Base-by-base conservation (phyloP, 1,140 invertebrate species). In the Varroa destructor region DNA sequence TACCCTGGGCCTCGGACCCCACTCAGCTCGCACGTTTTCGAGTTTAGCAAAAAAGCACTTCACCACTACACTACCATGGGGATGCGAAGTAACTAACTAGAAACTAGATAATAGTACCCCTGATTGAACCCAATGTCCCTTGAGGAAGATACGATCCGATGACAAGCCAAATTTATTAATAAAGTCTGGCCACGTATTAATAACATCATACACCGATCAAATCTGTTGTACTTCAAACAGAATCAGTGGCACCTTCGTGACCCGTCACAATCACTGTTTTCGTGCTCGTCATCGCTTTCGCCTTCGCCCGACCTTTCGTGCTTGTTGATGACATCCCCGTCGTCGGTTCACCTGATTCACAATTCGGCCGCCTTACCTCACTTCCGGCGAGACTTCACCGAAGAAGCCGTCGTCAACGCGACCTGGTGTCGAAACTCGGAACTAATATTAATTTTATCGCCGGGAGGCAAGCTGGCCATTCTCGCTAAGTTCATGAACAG, bases 351-450 rank as follows among this genome's bases (percentile, higher is more conserved):
- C 46, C 61, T 67, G 40, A 46, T 67, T 40, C 61, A 67, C 40
- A 67, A 67, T 40, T 67, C 61, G 8, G 40, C 61, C 40, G 14
- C 61, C 12, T 40, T 67, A 40, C 40, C 61, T 12, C 61, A 67
- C 61, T 67, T 67, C 37, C 14, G 46, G 40, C 61, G 61, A 8
- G 61, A 67, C 40, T 67, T 67, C 37, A n/a, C 61, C 5, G 61
- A 67, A 2, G 61, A 67, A 37, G 36, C 61, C 8, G 61, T 67
- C 10, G 61, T 67, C 40, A 40, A 67, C 46, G 61, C 61, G 10
- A 67, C 61, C 40, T 67, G 61, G 61, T 67, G 61, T 40, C 61
- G 61, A 12, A 67, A 67, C 61, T 67, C 61, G 40, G 61, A 67
- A 8, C 37, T 67, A 2, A 67, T 67, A 14, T 8, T 67, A 3